phyloP scores from a whole-genome alignment of 2,888 invertebrate genomes.

The Tineola bisselliella region DNA sequence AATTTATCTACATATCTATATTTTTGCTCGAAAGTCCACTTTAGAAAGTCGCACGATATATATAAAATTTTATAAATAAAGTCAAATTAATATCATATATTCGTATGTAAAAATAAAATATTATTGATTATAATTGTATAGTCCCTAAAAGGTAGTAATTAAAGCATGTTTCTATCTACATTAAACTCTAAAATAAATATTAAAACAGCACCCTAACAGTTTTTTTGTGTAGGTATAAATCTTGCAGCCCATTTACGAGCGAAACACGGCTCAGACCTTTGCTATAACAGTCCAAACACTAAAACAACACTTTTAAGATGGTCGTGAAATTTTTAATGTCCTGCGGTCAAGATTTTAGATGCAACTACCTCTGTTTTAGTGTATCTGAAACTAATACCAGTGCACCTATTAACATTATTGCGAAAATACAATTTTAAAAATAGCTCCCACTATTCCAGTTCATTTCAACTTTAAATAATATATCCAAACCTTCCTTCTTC shows the following conservation, averaged over 20 bases:
- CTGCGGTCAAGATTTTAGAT: constrained; percentile 50
- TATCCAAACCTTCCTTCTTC: too few relatives aligned
- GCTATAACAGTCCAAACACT: constrained; percentile 48
- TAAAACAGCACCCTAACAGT: constrained; percentile 51
- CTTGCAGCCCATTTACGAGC: constrained; percentile 51
- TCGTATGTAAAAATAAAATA: too few relatives aligned
- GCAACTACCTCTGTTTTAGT: neutral
- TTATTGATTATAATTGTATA: neutral
- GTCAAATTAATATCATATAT: too few relatives aligned
- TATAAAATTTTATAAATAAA: too few relatives aligned
- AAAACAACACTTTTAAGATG: constrained; percentile 58
- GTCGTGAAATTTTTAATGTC: constrained; percentile 58
- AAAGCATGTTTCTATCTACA: neutral
- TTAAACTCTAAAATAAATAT: constrained; percentile 37
- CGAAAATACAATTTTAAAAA: too few relatives aligned
- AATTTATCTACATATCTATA: too few relatives aligned
- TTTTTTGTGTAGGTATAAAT: constrained; percentile 65
- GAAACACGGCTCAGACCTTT: constrained; percentile 28
- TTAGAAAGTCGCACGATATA: too few relatives aligned
- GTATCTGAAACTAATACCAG: neutral
- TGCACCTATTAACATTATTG: too few relatives aligned
- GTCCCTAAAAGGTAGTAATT: neutral
- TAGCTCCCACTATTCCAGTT: too few relatives aligned
- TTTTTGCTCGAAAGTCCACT: too few relatives aligned
- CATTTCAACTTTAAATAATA: too few relatives aligned